Evolutionary conservation across 2,888 invertebrate genomes (phyloP).

Genomic region (Rhyacophila evoluta): DNA sequence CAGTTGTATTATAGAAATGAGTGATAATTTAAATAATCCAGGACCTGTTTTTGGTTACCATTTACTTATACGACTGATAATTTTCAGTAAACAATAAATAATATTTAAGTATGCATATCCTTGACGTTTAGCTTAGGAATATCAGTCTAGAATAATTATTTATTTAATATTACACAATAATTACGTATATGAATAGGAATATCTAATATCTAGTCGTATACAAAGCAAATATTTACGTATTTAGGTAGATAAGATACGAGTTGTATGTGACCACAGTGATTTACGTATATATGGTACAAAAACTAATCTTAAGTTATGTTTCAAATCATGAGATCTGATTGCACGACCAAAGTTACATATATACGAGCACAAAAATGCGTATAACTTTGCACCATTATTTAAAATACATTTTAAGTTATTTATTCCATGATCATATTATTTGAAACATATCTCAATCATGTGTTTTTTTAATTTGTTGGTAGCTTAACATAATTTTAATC

Average conservation of each 20-base stretch:
- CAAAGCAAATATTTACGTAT: conserved; percentile 54
- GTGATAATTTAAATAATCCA: neutral
- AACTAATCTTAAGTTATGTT: neutral
- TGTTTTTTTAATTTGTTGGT: conserved; percentile 18
- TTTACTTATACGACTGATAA: neutral
- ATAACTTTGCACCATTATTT: neutral
- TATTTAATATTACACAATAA: conserved; percentile 52
- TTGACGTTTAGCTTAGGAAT: conserved; percentile 51
- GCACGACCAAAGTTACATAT: neutral
- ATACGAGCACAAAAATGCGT: neutral
- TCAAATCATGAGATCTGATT: neutral
- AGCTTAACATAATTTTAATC: neutral
- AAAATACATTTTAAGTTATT: too few relatives aligned
- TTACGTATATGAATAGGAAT: conserved; percentile 54
- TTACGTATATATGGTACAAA: conserved; percentile 51
- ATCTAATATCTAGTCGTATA: conserved; percentile 54
- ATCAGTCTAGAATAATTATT: conserved; percentile 55
- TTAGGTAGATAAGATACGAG: conserved; percentile 49
- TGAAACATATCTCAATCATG: neutral
- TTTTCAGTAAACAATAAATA: conserved; percentile 49
- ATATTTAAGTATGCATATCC: conserved; percentile 47
- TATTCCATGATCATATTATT: neutral
- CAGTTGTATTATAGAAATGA: neutral
- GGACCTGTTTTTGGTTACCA: conserved; percentile 12
- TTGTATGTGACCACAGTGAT: neutral